These are phyloP conservation scores for Pelecanoides urinatrix DNA, from an alignment of 2,113 vertebrate species.

Conservation along the genomic window DNA sequence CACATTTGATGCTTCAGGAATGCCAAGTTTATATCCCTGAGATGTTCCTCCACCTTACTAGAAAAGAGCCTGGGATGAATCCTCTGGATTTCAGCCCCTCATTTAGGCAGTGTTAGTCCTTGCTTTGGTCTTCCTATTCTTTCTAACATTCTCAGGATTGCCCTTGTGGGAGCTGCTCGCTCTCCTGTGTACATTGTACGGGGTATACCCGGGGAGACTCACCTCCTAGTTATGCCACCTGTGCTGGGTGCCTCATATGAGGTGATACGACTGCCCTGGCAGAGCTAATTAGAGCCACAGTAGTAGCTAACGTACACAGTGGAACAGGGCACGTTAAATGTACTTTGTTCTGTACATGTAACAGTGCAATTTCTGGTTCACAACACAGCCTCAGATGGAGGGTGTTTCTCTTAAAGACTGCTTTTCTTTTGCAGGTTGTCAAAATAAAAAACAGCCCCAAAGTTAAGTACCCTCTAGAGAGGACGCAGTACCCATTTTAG, in stretches of 20 bases:
- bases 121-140: neutral
- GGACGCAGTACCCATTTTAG: neutral
- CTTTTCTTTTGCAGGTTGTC: neutral
- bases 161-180: neutral
- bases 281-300: neutral
- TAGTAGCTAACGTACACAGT: neutral
- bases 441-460: neutral
- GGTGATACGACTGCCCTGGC: neutral
- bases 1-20: neutral
- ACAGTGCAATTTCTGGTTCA: neutral
- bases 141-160: neutral
- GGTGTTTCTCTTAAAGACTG: neutral
- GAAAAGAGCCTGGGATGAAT: neutral
- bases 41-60: neutral
- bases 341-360: neutral
- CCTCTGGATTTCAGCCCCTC: neutral
- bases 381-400: neutral
- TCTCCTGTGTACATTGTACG: neutral
- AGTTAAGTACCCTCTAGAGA: constrained; percentile 13
- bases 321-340: neutral
- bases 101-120: neutral
- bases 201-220: accelerated
- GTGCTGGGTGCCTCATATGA: accelerated
- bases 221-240: neutral
- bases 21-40: neutral